Percentiles rank a stretch among this genome's conserved stretches.
Evolutionary conservation across 2,888 invertebrate genomes (phyloP).

Genomic region (Yponomeuta plumbellus): DNA sequence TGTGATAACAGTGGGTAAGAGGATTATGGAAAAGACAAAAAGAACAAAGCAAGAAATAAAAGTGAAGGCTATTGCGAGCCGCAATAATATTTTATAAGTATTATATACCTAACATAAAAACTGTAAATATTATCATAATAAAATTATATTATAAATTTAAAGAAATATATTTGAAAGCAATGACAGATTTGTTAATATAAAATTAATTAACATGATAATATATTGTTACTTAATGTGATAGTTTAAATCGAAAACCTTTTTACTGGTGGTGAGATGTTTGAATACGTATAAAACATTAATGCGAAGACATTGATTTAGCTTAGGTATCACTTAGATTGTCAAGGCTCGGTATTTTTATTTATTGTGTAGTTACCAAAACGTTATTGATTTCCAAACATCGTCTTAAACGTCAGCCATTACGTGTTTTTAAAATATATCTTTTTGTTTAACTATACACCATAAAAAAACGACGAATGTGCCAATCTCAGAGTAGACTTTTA

Average conservation of each 20-base stretch:
- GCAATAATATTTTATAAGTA: slow-evolving; percentile 72
- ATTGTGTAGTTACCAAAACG: slow-evolving; percentile 12
- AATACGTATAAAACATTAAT: slow-evolving; percentile 25
- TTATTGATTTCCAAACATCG: slow-evolving; percentile 6
- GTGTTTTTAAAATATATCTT: slow-evolving; percentile 1
- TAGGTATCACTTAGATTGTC: not conserved
- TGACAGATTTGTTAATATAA: slow-evolving; percentile 61
- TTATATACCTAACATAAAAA: slow-evolving; percentile 39
- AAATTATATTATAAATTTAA: slow-evolving; percentile 33
- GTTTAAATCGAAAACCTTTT: slow-evolving; percentile 50
- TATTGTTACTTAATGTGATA: slow-evolving; percentile 67
- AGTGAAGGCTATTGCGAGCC: slow-evolving; percentile 36
- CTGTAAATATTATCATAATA: slow-evolving; percentile 38
- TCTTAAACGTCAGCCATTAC: slow-evolving; percentile 15
- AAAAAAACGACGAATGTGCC: slow-evolving; percentile 16
- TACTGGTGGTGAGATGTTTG: slow-evolving; percentile 43
- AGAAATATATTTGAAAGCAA: slow-evolving; percentile 54
- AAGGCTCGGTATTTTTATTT: slow-evolving; percentile 13
- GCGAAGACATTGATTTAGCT: slow-evolving; percentile 12
- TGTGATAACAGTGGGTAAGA: not conserved
- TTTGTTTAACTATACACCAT: slow-evolving; percentile 8
- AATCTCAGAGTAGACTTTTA: slow-evolving; percentile 4
- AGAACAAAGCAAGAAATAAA: slow-evolving; percentile 10
- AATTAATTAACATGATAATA: slow-evolving; percentile 41
- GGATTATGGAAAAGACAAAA: not conserved